phyloP scores from a whole-genome alignment of 2,888 invertebrate genomes.

The Nymphalis urticae region DNA sequence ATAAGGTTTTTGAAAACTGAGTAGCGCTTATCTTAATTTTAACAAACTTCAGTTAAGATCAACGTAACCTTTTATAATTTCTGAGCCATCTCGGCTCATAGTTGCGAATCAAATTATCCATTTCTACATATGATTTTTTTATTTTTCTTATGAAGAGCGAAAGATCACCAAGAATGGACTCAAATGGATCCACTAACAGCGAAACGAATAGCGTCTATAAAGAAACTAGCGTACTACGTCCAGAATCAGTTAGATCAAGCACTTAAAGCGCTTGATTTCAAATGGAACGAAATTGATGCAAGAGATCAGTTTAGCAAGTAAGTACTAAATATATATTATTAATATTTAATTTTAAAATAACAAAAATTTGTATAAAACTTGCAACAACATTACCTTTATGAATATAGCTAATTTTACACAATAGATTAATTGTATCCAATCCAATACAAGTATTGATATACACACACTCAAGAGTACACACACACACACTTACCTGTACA shows the following conservation, averaged over 20 bases:
- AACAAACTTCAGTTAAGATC: too few relatives aligned
- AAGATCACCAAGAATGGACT: slow-evolving; percentile 67
- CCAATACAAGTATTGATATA: too few relatives aligned
- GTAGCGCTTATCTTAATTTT: neutral
- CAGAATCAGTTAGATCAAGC: slow-evolving; percentile 88
- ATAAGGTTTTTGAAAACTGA: neutral
- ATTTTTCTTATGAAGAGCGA: slow-evolving; percentile 53
- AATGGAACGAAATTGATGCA: slow-evolving; percentile 84
- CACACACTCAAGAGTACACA: neutral
- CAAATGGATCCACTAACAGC: slow-evolving; percentile 85
- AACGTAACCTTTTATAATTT: too few relatives aligned
- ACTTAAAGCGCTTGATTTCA: slow-evolving; percentile 86
- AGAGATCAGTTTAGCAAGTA: slow-evolving; percentile 67
- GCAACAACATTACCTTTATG: too few relatives aligned
- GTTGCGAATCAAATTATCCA: too few relatives aligned
- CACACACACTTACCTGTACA: neutral
- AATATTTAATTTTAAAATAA: too few relatives aligned
- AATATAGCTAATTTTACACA: too few relatives aligned
- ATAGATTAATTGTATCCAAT: too few relatives aligned
- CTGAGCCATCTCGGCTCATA: too few relatives aligned
- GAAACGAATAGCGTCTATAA: slow-evolving; percentile 85
- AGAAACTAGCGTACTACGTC: slow-evolving; percentile 86
- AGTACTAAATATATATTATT: slow-evolving; percentile 39
- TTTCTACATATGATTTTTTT: neutral
- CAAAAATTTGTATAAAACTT: too few relatives aligned